Evolutionary conservation across 1,140 invertebrate genomes (phyloP), one percentile per base, ranked within the genome.

Genomic region (Scaptomyza pallida): DNA sequence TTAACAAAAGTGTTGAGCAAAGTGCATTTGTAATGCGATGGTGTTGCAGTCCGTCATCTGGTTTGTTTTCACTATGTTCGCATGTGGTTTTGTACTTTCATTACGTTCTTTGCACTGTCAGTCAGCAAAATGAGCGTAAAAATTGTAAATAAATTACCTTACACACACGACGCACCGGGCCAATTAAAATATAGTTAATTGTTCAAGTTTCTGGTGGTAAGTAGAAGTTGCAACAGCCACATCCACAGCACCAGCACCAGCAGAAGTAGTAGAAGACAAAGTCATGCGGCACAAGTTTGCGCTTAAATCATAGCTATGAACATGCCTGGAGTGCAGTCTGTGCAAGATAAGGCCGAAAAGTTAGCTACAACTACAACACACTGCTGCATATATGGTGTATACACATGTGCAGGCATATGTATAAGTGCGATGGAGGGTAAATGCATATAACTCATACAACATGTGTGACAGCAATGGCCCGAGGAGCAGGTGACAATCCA

Each of bases 1-100:
- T 79, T 62, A 85, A 85, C 75, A 78, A 47, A 82, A 82, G 79
- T 82, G 79, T 82, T 85, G 72, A 75, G 72, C 80, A 82, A 82
- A 82, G 79, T 82, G 79, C 81, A 82, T 82, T 75, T 61, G 62
- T 79, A 82, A 82, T 82, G 64, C 72, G 48, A 72, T 52, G 51
- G 41, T 33, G 74, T 69, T 69, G 69, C 61, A 51, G 62, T 59
- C 6, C 33, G 60, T 41, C 41, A 44, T 2, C 0, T 23, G 23
- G 23, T 23, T n/a, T 23, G 2, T 55, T 63, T 48, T 41, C 43
- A 63, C 44, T 63, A 44, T 63, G 13, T 55, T 4, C 48, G 45
- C 9, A 23, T 67, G 63, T 57, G 47, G 47, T 45, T 44, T 51
- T 65, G 35, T 45, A 35, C 5, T 23, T 4, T 23, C 3, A 4